Percentiles rank a stretch among this genome's conserved stretches.
Conservation (phyloP, 2,888 invertebrate species). For the Idaea dimidiata region DNA sequence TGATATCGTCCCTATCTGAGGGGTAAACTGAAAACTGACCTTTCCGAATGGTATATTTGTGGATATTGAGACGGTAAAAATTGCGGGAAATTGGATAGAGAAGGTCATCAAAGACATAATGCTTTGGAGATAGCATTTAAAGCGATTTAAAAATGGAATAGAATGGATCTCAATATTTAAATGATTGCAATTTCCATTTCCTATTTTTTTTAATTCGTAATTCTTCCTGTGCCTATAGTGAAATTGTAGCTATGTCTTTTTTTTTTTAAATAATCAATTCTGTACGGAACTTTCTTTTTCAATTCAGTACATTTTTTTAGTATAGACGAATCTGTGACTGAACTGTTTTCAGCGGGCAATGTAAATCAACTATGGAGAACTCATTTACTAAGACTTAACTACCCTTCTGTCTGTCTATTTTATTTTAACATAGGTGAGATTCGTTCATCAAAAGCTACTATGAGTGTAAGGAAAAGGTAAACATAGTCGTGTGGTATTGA, state of each 20-base stretch:
- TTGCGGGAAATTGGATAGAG: constrained; percentile 24
- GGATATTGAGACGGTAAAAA: constrained; percentile 21
- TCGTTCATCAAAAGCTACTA: too few species aligned
- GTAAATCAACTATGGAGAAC: too few species aligned
- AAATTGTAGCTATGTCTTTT: too few species aligned
- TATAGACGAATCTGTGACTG: too few species aligned
- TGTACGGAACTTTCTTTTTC: too few species aligned
- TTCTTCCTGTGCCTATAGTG: neutral
- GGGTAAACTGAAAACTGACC: constrained; percentile 24
- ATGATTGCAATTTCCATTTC: neutral
- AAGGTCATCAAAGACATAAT: constrained; percentile 2
- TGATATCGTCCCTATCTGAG: constrained; percentile 39
- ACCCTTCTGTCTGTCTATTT: too few species aligned
- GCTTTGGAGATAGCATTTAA: constrained; percentile 1
- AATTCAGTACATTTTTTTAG: too few species aligned
- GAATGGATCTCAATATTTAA: neutral
- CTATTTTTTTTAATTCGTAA: neutral
- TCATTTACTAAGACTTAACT: too few species aligned
- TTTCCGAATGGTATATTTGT: constrained; percentile 26
- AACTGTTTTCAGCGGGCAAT: too few species aligned
- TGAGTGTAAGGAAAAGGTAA: too few species aligned
- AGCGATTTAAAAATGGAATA: neutral
- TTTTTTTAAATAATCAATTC: too few species aligned
- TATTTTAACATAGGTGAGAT: too few species aligned
- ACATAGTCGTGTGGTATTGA: neutral